Evolutionary conservation across 2,113 vertebrate genomes (phyloP), one percentile per base, ranked within the genome.

Genomic region (Acinonyx jubatus): DNA sequence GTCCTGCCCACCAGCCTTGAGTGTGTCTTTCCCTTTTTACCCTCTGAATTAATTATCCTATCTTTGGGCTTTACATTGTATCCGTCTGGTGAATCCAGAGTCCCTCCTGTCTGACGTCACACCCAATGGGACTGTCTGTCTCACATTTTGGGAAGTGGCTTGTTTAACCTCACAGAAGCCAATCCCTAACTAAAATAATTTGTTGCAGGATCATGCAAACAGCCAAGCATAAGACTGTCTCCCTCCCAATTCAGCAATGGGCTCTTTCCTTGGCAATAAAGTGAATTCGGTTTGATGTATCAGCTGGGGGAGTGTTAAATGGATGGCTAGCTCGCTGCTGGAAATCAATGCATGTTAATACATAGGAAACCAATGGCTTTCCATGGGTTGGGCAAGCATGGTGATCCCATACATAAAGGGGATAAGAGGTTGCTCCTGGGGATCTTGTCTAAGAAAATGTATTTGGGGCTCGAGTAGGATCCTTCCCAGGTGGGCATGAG

Each of bases 321-420:
- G 85, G 94, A 41, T 89, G 94, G 96, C 94, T 36, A 6, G 90
- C 92, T 96, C 89, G 1, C 92, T 74, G 71, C 93, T 91, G 87
- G 96, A 83, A 29, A 82, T 97, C 92, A 85, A 31, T 94, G 83
- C 69, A 23, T 81, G 95, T 82, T 84, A 94, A 86, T 97, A 90
- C 14, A 7, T 31, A 79, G 81, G 91, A 89, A 94, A 91, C 82
- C 91, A 36, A 48, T 82, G 80, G 25, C 66, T 63, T 91, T 83
- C 36, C 5, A 2, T 71, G 82, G 91, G 61, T 45, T 73, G 61
- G 69, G 76, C 55, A 81, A 90, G 52, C 29, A 4, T 14, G 73
- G 95, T 45, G 66, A 73, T 65, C 79, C 79, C 81, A 69, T 78
- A 74, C 82, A 76, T 41, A 48, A 94, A 91, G 93, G 57, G 38